Percentiles rank a stretch among this genome's conserved stretches.
Evolutionary conservation across 2,797 vertebrate genomes (phyloP).

Genomic region (Notolabrus celidotus): DNA sequence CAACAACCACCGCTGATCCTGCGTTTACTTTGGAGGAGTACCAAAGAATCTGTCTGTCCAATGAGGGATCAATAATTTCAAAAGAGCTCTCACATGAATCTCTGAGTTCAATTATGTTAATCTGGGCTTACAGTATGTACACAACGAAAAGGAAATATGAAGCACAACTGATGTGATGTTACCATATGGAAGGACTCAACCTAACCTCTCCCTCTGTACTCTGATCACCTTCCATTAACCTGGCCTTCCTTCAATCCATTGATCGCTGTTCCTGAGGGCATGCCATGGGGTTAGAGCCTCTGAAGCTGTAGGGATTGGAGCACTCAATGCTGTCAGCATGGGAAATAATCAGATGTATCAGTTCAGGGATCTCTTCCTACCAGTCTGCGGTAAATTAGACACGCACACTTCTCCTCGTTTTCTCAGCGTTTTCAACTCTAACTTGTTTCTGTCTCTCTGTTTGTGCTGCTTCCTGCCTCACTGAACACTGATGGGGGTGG

Average conservation of each 20-base stretch:
- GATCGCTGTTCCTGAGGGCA: constrained; percentile 55
- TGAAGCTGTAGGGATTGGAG: constrained; percentile 46
- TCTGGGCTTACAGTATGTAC: constrained; percentile 54
- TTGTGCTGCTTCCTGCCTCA: constrained; percentile 62
- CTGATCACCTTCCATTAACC: constrained; percentile 16
- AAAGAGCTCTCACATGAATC: constrained; percentile 46
- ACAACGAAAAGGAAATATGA: constrained; percentile 59
- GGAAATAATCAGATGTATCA: constrained; percentile 57
- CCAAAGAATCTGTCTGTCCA: constrained; percentile 50
- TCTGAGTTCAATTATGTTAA: constrained; percentile 60
- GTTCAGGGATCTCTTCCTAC: constrained; percentile 43
- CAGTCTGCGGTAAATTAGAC: constrained; percentile 23
- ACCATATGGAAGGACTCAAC: constrained; percentile 35
- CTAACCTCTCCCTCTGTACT: constrained; percentile 12
- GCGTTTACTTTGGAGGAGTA: constrained; percentile 54
- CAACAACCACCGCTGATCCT: constrained; percentile 27
- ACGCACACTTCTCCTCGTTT: constrained; percentile 8
- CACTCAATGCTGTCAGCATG: constrained; percentile 47
- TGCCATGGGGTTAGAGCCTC: constrained; percentile 47
- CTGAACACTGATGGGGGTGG: constrained; percentile 67
- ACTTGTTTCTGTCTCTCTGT: constrained; percentile 28
- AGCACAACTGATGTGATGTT: constrained; percentile 52
- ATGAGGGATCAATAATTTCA: constrained; percentile 50
- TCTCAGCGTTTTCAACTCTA: constrained; percentile 24
- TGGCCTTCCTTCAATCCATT: constrained; percentile 25